A percentile compares a stretch with the other conserved stretches of the same genome.
These are phyloP conservation scores for Catajapyx aquilonaris DNA, from an alignment of 1,140 invertebrate genomes.

Conservation along the genomic window DNA sequence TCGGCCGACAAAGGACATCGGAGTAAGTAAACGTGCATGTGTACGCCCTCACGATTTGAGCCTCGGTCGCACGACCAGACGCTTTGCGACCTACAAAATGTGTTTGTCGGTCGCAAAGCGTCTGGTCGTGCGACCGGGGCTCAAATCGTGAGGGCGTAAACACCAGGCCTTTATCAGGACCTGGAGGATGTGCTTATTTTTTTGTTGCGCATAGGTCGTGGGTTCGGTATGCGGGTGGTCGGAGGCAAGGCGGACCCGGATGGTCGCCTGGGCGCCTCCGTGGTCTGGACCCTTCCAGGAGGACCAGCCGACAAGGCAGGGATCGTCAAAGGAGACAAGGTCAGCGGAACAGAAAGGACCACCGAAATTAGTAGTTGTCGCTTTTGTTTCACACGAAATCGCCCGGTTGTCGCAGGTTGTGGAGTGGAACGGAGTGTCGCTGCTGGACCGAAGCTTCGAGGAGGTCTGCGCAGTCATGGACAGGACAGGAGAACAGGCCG, in stretches of 20 bases:
- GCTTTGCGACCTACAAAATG: no score
- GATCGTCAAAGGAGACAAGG: constrained; percentile 67
- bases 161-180: no score
- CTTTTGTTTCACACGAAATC: no score
- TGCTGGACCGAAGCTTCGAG: constrained; percentile 76
- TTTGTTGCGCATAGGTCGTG: constrained; percentile 39
- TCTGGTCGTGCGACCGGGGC: no score
- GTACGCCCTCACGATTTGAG: no score
- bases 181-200: no score
- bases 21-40: no score
- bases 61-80: no score
- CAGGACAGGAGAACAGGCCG: constrained; percentile 51
- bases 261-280: constrained; percentile 66
- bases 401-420: constrained; percentile 31
- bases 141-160: no score
- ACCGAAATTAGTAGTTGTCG: background rate
- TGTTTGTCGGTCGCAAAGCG: no score
- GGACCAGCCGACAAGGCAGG: constrained; percentile 74
- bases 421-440: constrained; percentile 61
- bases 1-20: constrained; percentile 62
- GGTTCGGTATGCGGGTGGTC: constrained; percentile 81
- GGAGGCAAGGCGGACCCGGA: constrained; percentile 66
- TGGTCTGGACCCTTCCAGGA: constrained; percentile 74
- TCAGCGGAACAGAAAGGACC: constrained; percentile 17
- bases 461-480: constrained; percentile 70